Evolutionary conservation across 2,888 invertebrate genomes (phyloP).

Genomic region (Drosophila gaucha): DNA sequence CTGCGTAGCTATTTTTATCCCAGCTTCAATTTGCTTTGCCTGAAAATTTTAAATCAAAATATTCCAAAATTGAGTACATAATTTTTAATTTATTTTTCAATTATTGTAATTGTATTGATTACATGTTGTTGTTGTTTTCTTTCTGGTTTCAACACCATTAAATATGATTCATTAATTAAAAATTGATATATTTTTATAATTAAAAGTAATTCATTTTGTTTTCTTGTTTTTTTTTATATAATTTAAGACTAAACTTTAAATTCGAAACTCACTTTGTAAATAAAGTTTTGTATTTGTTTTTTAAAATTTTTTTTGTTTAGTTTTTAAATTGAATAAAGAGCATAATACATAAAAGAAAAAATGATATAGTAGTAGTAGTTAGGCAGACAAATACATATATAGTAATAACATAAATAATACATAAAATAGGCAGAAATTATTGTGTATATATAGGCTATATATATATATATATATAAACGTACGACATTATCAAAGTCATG

Average conservation of each 20-base stretch:
- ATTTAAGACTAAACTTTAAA: conserved; percentile 74
- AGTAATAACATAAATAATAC: conserved; percentile 55
- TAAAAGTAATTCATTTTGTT: conserved; percentile 43
- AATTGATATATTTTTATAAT: conserved; percentile 72
- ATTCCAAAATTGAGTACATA: conserved; percentile 66
- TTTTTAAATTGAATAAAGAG: conserved; percentile 44
- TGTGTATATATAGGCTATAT: conserved; percentile 28
- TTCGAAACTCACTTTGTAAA: conserved; percentile 81
- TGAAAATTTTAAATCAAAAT: neutral
- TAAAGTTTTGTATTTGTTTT: conserved; percentile 44
- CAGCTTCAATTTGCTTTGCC: neutral
- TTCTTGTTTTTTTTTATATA: conserved; percentile 45
- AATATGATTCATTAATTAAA: conserved; percentile 73
- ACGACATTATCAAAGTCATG: conserved; percentile 63
- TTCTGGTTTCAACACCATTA: conserved; percentile 62
- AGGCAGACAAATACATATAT: conserved; percentile 53
- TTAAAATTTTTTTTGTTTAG: conserved; percentile 19
- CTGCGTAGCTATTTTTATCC: too few species aligned
- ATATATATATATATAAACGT: conserved; percentile 42
- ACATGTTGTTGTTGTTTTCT: conserved; percentile 60
- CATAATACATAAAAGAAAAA: conserved; percentile 50
- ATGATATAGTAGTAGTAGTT: conserved; percentile 43
- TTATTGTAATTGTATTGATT: conserved; percentile 72
- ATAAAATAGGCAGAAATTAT: conserved; percentile 41
- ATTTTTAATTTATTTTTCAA: conserved; percentile 66